Evolutionary conservation across 2,113 vertebrate species (phyloP), one percentile per base, ranked within the genome.

Genomic region (Psettodes erumei): DNA sequence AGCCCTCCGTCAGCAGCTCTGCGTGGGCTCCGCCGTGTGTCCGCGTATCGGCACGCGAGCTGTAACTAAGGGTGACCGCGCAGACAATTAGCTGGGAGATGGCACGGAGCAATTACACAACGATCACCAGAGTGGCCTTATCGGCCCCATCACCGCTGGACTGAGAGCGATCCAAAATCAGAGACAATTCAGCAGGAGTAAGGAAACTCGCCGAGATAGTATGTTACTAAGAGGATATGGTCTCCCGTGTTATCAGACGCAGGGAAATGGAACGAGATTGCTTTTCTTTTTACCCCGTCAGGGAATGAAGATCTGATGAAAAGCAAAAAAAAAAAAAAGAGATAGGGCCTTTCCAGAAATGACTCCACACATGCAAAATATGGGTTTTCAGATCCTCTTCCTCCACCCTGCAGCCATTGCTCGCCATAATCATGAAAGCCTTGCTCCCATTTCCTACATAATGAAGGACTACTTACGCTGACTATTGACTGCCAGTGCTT

Each of bases 11-110:
- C n/a, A n/a, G n/a, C n/a, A n/a, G 37, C 30, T 64, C n/a, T 30
- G 56, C 21, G 4, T 47, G 38, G 53, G 55, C 15, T 55, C 48
- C 38, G 40, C 69, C 45, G 67, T 50, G 40, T 6, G 37, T 8
- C 70, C 55, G 16, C 35, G 18, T 1, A 35, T 25, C 51, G 16
- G 40, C 40, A 75, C 45, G 65, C 66, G 65, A 77, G 59, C 30
- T 68, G 25, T 54, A 84, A 85, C 78, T 75, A 38, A 74, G 42
- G 51, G 60, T 12, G 77, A 77, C 61, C 86, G 84, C 82, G 87
- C 68, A 83, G 71, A 66, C 84, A 89, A 86, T 88, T 87, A 90
- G 78, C 50, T 50, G 19, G 21, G 64, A 83, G 80, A 74, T 51
- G 43, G 27, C 54, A 72, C 73, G 55, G 63, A 38, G 38, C 60